A percentile compares a stretch with the other conserved stretches of the same genome.
Conservation (phyloP, 2,888 invertebrate genomes). For the Ophonus ardosiacus region DNA sequence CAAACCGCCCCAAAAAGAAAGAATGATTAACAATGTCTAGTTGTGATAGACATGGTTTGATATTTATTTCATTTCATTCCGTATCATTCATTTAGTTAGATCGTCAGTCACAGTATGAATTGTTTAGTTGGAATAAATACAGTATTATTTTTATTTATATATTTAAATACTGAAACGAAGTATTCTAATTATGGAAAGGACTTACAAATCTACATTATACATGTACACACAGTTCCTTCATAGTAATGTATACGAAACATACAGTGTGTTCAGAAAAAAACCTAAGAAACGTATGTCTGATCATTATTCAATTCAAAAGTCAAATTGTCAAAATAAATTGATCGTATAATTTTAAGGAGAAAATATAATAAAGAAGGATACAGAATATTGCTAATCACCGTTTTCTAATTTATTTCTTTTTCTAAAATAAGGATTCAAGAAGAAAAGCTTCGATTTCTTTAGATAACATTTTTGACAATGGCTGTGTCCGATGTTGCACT, state of each 20-base stretch:
- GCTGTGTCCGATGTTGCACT: too few species aligned
- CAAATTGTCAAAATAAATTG: too few species aligned
- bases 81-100: slow-evolving; percentile 4
- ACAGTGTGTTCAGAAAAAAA: neutral
- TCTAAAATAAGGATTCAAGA: too few species aligned
- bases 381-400: too few species aligned
- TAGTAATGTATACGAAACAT: neutral
- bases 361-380: too few species aligned
- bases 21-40: slow-evolving; percentile 65
- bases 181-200: neutral
- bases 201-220: neutral
- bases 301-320: too few species aligned
- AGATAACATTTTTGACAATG: too few species aligned
- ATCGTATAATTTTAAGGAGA: too few species aligned
- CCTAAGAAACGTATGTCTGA: too few species aligned
- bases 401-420: too few species aligned
- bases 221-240: neutral
- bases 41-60: neutral
- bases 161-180: neutral
- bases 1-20: slow-evolving; percentile 66
- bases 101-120: neutral
- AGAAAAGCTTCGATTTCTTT: too few species aligned
- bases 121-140: neutral
- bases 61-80: slow-evolving; percentile 26
- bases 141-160: neutral